These are phyloP conservation scores for Lasioglossum oenotherae DNA, from an alignment of 2,888 invertebrate genomes.

Conservation along the genomic window DNA sequence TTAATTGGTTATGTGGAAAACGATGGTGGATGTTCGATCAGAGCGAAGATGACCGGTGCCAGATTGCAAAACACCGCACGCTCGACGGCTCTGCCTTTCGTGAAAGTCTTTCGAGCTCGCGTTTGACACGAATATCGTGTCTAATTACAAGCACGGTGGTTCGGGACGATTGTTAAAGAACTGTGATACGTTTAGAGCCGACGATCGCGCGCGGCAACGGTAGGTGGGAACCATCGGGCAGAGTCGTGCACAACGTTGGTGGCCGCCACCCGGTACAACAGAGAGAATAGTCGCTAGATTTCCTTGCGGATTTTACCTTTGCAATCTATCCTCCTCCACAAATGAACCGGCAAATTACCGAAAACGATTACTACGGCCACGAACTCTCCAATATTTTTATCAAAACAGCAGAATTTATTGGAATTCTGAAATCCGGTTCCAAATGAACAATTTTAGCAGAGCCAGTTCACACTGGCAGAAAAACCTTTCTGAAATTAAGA, in stretches of 20 bases:
- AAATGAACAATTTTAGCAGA: background rate
- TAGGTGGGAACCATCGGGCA: conserved; percentile 69
- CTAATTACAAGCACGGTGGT: conserved; percentile 70
- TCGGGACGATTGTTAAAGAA: conserved; percentile 69
- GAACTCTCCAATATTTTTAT: background rate
- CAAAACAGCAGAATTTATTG: background rate
- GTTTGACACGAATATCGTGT: conserved; percentile 70
- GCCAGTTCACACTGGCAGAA: background rate
- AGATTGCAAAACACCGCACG: conserved; percentile 48
- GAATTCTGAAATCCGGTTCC: background rate
- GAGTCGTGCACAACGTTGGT: conserved; percentile 73
- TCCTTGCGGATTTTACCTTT: conserved; percentile 60
- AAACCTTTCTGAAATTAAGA: background rate
- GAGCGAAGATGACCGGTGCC: conserved; percentile 35
- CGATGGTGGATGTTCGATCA: conserved; percentile 31
- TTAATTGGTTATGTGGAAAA: conserved; percentile 11
- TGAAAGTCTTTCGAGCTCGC: conserved; percentile 64
- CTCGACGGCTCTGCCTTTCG: conserved; percentile 53
- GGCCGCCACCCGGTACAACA: conserved; percentile 72
- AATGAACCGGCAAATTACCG: background rate
- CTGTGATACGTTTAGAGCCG: conserved; percentile 65
- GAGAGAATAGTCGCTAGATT: conserved; percentile 57
- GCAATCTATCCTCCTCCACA: conserved; percentile 44
- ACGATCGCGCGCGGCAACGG: conserved; percentile 57
- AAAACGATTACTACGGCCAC: background rate